phyloP scores from a whole-genome alignment of 2,888 invertebrate species.

The Andrena trimmerana region DNA sequence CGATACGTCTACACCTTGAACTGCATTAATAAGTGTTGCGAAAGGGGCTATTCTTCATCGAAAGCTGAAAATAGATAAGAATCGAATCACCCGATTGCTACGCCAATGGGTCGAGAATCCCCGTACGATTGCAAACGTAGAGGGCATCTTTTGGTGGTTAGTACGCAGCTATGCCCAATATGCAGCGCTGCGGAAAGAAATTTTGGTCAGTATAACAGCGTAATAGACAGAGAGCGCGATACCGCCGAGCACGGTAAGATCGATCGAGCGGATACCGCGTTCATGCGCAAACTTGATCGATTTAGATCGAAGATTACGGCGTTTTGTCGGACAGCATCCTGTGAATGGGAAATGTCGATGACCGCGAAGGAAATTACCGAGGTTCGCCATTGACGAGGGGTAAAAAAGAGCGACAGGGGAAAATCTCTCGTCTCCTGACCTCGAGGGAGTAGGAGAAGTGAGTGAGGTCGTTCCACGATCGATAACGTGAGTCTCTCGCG shows the following conservation, averaged over 20 bases:
- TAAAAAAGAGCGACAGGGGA: constrained; percentile 53
- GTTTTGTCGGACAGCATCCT: constrained; percentile 4
- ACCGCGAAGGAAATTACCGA: constrained; percentile 49
- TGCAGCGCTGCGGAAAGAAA: neutral
- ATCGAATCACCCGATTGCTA: constrained; percentile 31
- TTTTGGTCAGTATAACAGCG: neutral
- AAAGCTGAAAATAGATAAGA: constrained; percentile 14
- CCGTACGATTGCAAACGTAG: constrained; percentile 46
- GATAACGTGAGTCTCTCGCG: constrained; percentile 71
- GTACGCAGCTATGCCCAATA: neutral
- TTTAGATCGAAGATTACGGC: constrained; percentile 13
- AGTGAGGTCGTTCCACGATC: constrained; percentile 76
- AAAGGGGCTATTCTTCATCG: neutral
- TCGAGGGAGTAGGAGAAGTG: constrained; percentile 73
- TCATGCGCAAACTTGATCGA: constrained; percentile 18
- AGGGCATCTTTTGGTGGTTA: constrained; percentile 34
- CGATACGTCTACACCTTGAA: neutral
- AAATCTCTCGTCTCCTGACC: constrained; percentile 69
- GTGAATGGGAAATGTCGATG: constrained; percentile 64
- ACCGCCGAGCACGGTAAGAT: neutral
- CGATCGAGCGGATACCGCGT: constrained; percentile 2
- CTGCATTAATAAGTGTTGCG: neutral
- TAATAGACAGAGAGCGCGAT: neutral
- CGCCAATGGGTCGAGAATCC: constrained; percentile 45
- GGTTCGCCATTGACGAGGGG: constrained; percentile 29